Percentiles rank a stretch among this genome's conserved stretches.
These are phyloP conservation scores for Deladenus siricidicola DNA, from an alignment of 2,888 invertebrate genomes.

Conservation along the genomic window DNA sequence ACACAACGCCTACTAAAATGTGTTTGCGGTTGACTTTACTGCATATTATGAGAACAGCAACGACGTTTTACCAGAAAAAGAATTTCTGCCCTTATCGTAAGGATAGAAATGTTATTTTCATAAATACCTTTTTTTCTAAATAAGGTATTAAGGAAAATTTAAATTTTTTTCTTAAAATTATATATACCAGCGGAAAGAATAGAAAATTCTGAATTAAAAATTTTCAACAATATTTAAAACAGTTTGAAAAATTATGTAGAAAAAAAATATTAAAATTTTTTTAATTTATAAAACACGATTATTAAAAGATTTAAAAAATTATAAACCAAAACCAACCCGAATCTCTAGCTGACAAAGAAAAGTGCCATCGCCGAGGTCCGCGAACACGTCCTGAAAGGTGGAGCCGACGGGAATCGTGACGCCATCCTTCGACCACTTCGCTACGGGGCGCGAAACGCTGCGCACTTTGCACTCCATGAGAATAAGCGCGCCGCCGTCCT, in stretches of 20 bases:
- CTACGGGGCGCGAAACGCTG: slow-evolving; percentile 79
- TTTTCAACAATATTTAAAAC: not conserved
- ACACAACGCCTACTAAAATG: too few species aligned
- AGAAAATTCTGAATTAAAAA: too few species aligned
- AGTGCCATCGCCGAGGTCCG: slow-evolving; percentile 51
- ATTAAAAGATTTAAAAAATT: not conserved
- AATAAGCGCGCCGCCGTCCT: slow-evolving; percentile 89
- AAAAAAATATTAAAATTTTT: not conserved
- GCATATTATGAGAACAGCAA: too few species aligned
- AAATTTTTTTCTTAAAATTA: too few species aligned
- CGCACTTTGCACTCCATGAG: slow-evolving; percentile 85
- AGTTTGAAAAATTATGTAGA: not conserved
- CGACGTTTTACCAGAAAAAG: too few species aligned
- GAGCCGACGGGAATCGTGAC: slow-evolving; percentile 45
- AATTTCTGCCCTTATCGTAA: too few species aligned
- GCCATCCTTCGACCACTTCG: slow-evolving; percentile 52
- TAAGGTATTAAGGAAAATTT: too few species aligned
- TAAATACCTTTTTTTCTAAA: too few species aligned
- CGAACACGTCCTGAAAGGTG: slow-evolving; percentile 48
- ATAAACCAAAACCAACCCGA: slow-evolving; percentile 30
- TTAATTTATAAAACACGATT: not conserved
- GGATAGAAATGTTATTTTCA: too few species aligned
- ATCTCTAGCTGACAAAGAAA: slow-evolving; percentile 53
- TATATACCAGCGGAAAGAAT: too few species aligned
- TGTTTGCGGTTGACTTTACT: too few species aligned